Evolutionary conservation across 2,797 vertebrate species (phyloP).

Genomic region (Sebastes cheni): DNA sequence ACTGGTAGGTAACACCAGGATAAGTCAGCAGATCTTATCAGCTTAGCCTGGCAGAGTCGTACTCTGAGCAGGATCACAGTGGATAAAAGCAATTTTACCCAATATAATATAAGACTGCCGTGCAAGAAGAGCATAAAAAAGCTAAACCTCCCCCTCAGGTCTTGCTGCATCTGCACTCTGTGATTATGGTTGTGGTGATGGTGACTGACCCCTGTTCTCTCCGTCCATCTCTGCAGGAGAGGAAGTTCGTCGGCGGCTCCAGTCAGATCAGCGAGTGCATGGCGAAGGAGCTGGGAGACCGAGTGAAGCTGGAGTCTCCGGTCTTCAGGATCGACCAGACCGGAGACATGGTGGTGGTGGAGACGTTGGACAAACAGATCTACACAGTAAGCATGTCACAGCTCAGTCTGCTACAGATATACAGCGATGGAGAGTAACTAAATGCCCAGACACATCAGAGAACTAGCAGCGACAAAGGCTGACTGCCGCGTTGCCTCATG

Average conservation of each 20-base stretch:
- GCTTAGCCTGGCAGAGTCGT: background rate
- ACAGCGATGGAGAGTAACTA: too few relatives aligned
- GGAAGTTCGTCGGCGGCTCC: conserved; percentile 93
- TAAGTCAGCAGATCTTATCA: background rate
- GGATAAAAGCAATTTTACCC: background rate
- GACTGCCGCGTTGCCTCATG: too few relatives aligned
- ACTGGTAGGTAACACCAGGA: background rate
- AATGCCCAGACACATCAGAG: too few relatives aligned
- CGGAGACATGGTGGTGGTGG: conserved; percentile 85
- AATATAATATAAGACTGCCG: background rate
- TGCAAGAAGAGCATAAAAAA: background rate
- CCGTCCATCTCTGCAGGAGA: conserved; percentile 82
- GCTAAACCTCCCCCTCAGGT: background rate
- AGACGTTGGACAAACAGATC: conserved; percentile 87
- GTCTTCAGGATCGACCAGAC: conserved; percentile 90
- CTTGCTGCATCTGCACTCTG: background rate
- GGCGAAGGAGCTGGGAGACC: conserved; percentile 86
- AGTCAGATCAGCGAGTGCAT: conserved; percentile 92
- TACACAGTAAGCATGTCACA: conserved; percentile 82
- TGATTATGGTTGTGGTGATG: background rate
- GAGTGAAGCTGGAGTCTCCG: conserved; percentile 89
- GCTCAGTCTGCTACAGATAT: background rate
- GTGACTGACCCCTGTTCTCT: background rate
- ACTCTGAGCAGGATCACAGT: background rate
- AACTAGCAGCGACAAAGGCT: too few relatives aligned